Percentiles rank a stretch among this genome's conserved stretches.
Evolutionary conservation across 2,888 invertebrate genomes (phyloP).

Genomic region (Brassicogethes aeneus): DNA sequence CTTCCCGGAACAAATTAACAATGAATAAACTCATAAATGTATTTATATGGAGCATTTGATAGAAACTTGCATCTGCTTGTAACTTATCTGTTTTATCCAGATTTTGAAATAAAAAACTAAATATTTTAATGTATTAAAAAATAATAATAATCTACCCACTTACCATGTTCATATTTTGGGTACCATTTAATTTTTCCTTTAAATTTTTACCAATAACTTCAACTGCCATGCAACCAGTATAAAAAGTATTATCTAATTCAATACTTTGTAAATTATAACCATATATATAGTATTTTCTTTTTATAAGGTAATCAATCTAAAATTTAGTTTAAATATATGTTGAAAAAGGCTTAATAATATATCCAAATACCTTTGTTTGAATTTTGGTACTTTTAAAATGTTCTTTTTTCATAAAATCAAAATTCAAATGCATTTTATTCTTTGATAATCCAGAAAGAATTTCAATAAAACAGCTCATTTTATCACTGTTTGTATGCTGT

Average conservation of each 20-base stretch:
- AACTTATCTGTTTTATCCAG: too few relatives aligned
- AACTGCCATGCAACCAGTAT: conserved; percentile 6
- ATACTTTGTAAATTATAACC: conserved; percentile 8
- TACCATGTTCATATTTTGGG: too few relatives aligned
- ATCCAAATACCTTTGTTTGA: not conserved
- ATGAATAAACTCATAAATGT: too few relatives aligned
- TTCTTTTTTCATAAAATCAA: conserved; percentile 17
- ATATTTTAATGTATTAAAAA: too few relatives aligned
- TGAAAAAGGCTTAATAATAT: not conserved
- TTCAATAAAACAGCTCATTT: conserved; percentile 2
- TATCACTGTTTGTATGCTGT: not conserved
- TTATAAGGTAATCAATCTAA: not conserved
- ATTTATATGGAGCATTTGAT: too few relatives aligned
- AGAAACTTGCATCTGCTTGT: too few relatives aligned
- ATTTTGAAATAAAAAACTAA: too few relatives aligned
- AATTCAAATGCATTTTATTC: conserved; percentile 10
- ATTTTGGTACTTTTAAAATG: conserved; percentile 11
- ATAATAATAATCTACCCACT: too few relatives aligned
- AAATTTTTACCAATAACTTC: too few relatives aligned
- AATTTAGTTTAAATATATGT: not conserved
- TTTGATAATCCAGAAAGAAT: conserved; percentile 1
- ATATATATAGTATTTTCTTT: conserved; percentile 6
- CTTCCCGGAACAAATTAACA: too few relatives aligned
- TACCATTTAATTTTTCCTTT: too few relatives aligned
- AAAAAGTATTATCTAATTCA: not conserved